Percentiles rank a stretch among this genome's conserved stretches.
These are phyloP conservation scores for Clepsis dumicolana DNA, from an alignment of 2,888 invertebrate species.

Conservation along the genomic window DNA sequence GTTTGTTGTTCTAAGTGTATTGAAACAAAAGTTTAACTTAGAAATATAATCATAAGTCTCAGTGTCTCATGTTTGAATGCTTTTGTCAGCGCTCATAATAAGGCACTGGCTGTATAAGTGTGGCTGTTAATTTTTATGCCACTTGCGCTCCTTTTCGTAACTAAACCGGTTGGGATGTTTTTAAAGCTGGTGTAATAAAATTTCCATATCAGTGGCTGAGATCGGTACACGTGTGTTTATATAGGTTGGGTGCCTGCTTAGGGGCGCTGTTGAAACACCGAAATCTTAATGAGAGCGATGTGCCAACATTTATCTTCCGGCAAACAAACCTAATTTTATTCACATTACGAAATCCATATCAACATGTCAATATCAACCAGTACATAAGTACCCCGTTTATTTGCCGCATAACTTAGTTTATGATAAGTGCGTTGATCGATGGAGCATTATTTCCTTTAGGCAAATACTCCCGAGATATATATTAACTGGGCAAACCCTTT, in stretches of 20 bases:
- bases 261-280: slow-evolving; percentile 44
- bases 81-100: slow-evolving; percentile 54
- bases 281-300: slow-evolving; percentile 32
- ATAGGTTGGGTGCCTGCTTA: slow-evolving; percentile 52
- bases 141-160: slow-evolving; percentile 79
- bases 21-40: slow-evolving; percentile 54
- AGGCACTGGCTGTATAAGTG: slow-evolving; percentile 54
- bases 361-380: slow-evolving; percentile 36
- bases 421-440: slow-evolving; percentile 37
- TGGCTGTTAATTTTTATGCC: slow-evolving; percentile 78
- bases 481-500: slow-evolving; percentile 24
- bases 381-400: slow-evolving; percentile 25
- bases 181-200: slow-evolving; percentile 80
- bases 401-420: slow-evolving; percentile 30
- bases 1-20: neutral
- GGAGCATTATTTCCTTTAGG: slow-evolving; percentile 22
- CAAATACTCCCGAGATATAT: slow-evolving; percentile 33
- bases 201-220: slow-evolving; percentile 77
- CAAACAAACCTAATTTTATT: slow-evolving; percentile 37
- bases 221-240: slow-evolving; percentile 66
- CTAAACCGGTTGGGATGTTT: slow-evolving; percentile 79
- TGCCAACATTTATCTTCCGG: slow-evolving; percentile 35
- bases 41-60: slow-evolving; percentile 48
- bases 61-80: slow-evolving; percentile 40
- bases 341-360: slow-evolving; percentile 37